phyloP scores from a whole-genome alignment of 1,140 invertebrate genomes.

The Anastatus disparis region DNA sequence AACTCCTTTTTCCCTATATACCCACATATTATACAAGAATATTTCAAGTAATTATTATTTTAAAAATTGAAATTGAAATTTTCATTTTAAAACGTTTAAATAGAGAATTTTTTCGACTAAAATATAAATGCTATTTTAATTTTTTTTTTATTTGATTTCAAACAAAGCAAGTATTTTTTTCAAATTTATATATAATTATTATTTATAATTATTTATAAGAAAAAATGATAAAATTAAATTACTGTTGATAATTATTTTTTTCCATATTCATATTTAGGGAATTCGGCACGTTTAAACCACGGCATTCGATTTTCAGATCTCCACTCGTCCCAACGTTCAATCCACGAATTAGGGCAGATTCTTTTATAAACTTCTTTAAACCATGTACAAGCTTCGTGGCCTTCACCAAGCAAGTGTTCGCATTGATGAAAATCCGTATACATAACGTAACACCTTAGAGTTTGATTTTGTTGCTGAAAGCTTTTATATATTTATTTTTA shows the following conservation, averaged over 20 bases:
- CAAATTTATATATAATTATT: not conserved
- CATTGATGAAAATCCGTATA: slow-evolving; percentile 62
- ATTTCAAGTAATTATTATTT: too few relatives aligned
- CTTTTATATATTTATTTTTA: slow-evolving; percentile 40
- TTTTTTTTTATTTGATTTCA: not conserved
- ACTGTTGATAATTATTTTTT: slow-evolving; percentile 4
- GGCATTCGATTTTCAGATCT: slow-evolving; percentile 46
- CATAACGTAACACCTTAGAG: slow-evolving; percentile 59
- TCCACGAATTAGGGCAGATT: slow-evolving; percentile 56
- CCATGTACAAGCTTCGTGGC: slow-evolving; percentile 54
- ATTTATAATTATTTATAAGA: not conserved
- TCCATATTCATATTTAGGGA: slow-evolving; percentile 50
- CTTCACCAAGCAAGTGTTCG: slow-evolving; percentile 54
- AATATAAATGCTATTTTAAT: slow-evolving; percentile 2
- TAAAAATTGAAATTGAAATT: too few relatives aligned
- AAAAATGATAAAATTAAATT: not conserved
- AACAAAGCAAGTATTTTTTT: not conserved
- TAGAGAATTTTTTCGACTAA: too few relatives aligned
- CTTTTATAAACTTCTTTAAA: slow-evolving; percentile 53
- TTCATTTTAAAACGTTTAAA: too few relatives aligned
- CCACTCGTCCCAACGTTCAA: slow-evolving; percentile 53
- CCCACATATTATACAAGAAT: too few relatives aligned
- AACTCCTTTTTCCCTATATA: slow-evolving; percentile 47
- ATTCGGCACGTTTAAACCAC: slow-evolving; percentile 49
- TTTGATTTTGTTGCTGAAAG: slow-evolving; percentile 62